Conservation (phyloP, 1,140 invertebrate species). For the Ooceraea biroi region DNA sequence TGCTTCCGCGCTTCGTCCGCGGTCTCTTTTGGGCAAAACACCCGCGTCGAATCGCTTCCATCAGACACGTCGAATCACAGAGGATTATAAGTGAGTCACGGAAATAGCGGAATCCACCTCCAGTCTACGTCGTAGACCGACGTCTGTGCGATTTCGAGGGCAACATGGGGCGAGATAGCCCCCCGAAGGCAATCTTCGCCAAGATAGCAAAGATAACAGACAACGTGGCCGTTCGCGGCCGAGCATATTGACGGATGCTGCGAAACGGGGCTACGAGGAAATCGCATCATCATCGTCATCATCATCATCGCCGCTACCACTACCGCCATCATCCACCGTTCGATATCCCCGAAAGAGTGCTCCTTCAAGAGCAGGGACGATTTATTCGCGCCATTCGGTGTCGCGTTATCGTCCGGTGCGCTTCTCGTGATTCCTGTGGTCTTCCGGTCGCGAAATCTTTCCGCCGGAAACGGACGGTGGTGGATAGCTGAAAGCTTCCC, state of each 20-base stretch:
- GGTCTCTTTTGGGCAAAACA: neutral
- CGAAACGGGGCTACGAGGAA: conserved; percentile 78
- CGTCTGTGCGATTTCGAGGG: conserved; percentile 33
- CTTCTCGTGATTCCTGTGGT: conserved; percentile 36
- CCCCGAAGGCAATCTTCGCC: conserved; percentile 13
- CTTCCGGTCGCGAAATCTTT: neutral
- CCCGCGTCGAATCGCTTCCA: neutral
- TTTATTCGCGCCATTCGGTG: conserved; percentile 69
- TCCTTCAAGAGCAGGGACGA: conserved; percentile 52
- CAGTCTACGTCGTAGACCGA: too few relatives aligned
- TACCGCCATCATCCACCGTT: conserved; percentile 61
- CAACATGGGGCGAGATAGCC: neutral
- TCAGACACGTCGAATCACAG: conserved; percentile 8
- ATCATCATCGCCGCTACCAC: conserved; percentile 58
- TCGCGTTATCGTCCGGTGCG: conserved; percentile 67
- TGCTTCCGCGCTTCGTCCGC: neutral
- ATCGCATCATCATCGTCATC: conserved; percentile 65
- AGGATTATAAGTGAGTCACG: conserved; percentile 42
- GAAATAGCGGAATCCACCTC: conserved; percentile 37
- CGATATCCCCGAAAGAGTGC: conserved; percentile 61
- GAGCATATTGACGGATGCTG: conserved; percentile 39
- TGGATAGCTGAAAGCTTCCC: conserved; percentile 32
- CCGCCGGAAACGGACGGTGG: conserved; percentile 29
- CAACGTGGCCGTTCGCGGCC: conserved; percentile 9
- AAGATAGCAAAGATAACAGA: conserved; percentile 52